Evolutionary conservation across 2,797 vertebrate genomes (phyloP).

Genomic region (Calcarius lapponicus): DNA sequence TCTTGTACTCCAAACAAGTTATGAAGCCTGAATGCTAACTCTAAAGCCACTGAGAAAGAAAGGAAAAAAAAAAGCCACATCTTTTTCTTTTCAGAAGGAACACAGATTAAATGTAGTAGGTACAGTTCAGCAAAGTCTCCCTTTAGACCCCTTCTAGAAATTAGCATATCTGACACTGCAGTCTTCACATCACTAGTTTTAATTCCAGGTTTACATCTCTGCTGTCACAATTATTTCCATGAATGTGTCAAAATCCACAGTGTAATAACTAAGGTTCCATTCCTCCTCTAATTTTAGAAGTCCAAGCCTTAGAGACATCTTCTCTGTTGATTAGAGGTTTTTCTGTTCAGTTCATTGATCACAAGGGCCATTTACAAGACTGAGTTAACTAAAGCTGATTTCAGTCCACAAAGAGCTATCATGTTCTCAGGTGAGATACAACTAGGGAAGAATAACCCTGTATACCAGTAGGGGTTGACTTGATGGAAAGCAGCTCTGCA

Average conservation of each 20-base stretch:
- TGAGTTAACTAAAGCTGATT: conserved; percentile 42
- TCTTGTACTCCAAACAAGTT: background rate
- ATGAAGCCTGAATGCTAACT: background rate
- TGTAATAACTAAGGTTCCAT: conserved; percentile 10
- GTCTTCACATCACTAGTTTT: conserved; percentile 34
- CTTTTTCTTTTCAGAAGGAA: background rate
- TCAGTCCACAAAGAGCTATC: conserved; percentile 7
- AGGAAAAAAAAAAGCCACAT: fast-evolving
- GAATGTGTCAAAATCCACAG: conserved; percentile 21
- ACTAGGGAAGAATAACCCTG: background rate
- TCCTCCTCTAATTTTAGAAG: conserved; percentile 38
- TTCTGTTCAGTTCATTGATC: conserved; percentile 47
- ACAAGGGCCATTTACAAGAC: conserved; percentile 26
- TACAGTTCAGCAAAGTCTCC: background rate
- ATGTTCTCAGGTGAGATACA: conserved; percentile 1
- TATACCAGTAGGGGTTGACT: background rate
- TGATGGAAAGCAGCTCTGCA: background rate
- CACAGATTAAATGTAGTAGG: background rate
- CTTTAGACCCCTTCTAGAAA: conserved; percentile 35
- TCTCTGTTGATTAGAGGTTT: conserved; percentile 37
- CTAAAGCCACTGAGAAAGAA: background rate
- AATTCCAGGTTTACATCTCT: conserved; percentile 35
- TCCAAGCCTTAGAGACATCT: background rate
- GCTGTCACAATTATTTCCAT: conserved; percentile 16
- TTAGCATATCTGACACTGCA: background rate